These are phyloP conservation scores for Heliconius eleuchia DNA, from an alignment of 1,140 invertebrate genomes.

Conservation along the genomic window DNA sequence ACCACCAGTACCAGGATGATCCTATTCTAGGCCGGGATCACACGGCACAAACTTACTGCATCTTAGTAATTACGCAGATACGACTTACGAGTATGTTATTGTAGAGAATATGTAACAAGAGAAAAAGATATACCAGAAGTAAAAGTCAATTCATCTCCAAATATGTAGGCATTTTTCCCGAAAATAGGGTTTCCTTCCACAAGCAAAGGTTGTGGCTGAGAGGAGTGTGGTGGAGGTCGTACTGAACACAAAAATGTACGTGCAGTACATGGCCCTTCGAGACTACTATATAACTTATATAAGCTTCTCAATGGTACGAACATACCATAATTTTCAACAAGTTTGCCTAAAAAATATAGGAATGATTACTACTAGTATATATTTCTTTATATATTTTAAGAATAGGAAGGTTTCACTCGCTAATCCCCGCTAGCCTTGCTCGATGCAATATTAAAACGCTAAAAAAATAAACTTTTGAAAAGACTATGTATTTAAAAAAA, in stretches of 20 bases:
- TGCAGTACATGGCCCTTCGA: constrained; percentile 79
- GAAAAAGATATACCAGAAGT: constrained; percentile 45
- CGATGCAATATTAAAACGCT: too few species aligned
- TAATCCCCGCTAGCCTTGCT: too few species aligned
- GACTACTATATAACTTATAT: constrained; percentile 74
- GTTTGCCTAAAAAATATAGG: constrained; percentile 57
- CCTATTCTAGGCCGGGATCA: too few species aligned
- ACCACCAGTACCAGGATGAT: too few species aligned
- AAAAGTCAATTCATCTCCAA: constrained; percentile 64
- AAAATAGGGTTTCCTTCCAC: constrained; percentile 45
- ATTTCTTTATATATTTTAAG: too few species aligned
- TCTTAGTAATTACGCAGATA: not conserved
- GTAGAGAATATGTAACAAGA: not conserved
- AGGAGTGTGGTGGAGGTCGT: constrained; percentile 48
- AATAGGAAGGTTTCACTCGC: too few species aligned
- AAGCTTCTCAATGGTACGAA: constrained; percentile 76
- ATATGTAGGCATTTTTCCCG: constrained; percentile 62
- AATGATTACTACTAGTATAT: not conserved
- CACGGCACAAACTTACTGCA: too few species aligned
- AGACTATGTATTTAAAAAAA: too few species aligned
- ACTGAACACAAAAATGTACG: constrained; percentile 67
- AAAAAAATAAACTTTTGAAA: too few species aligned
- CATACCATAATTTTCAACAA: constrained; percentile 65
- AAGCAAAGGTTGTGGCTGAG: constrained; percentile 33
- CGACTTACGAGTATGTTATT: too few species aligned